Evolutionary conservation across 2,888 invertebrate genomes (phyloP).

Genomic region (Glaucopsyche alexis): DNA sequence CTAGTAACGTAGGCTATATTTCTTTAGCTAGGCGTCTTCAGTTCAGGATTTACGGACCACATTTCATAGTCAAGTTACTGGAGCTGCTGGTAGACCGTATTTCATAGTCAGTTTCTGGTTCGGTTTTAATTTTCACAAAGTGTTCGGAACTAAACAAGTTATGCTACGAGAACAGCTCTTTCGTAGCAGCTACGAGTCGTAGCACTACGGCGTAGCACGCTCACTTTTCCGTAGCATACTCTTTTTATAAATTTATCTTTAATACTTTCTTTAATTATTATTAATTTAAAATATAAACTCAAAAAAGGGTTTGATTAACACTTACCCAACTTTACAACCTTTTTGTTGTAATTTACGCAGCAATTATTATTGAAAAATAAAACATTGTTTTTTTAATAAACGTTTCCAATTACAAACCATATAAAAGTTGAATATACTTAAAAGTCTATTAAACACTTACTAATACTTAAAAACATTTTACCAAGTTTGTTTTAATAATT

Average conservation of each 20-base stretch:
- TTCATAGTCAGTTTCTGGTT: background rate
- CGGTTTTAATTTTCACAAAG: background rate
- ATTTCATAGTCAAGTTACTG: background rate
- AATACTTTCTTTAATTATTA: no score
- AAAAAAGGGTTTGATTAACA: no score
- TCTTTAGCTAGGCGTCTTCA: background rate
- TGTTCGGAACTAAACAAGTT: slow-evolving; percentile 1
- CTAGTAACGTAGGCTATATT: background rate
- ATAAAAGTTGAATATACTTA: background rate
- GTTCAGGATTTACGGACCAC: background rate
- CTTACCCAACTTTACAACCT: no score
- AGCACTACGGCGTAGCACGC: background rate
- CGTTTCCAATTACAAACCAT: background rate
- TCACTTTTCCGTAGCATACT: background rate
- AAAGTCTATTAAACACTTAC: background rate
- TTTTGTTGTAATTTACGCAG: no score
- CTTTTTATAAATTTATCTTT: background rate
- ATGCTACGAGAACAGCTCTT: background rate
- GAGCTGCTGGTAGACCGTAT: background rate
- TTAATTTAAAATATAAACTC: no score
- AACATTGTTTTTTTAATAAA: background rate
- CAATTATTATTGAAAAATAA: background rate
- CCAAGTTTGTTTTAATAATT: background rate
- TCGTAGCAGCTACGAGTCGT: background rate
- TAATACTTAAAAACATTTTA: background rate